Evolutionary conservation across 1,140 invertebrate genomes (phyloP).

Genomic region (Cyclargus thomasi): DNA sequence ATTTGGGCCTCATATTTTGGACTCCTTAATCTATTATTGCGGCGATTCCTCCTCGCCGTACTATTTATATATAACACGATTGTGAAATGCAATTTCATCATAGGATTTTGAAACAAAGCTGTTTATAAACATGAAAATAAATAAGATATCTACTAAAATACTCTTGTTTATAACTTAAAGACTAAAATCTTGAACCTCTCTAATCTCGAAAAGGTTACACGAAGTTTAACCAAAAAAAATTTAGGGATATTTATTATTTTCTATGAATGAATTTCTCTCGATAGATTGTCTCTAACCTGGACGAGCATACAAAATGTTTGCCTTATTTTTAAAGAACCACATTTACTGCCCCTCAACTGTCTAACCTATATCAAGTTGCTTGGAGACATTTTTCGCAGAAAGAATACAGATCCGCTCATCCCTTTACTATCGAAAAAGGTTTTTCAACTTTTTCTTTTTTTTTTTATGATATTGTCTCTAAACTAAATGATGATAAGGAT

Average conservation of each 20-base stretch:
- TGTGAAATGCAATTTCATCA: background rate
- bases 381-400: constrained; percentile 20
- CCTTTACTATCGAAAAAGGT: constrained; percentile 6
- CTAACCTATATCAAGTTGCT: constrained; percentile 24
- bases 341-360: constrained; percentile 12
- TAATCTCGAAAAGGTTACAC: too few relatives aligned
- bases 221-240: too few relatives aligned
- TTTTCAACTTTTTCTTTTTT: constrained; percentile 8
- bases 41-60: background rate
- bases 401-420: constrained; percentile 4
- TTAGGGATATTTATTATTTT: background rate
- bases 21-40: constrained; percentile 9
- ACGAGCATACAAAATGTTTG: background rate
- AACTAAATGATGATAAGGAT: too few relatives aligned
- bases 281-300: background rate
- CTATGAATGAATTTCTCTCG: background rate
- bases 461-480: background rate
- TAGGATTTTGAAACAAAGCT: background rate
- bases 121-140: background rate
- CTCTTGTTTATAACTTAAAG: too few relatives aligned
- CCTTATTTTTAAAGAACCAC: constrained; percentile 13
- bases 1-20: constrained; percentile 12
- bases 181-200: too few relatives aligned
- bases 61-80: background rate
- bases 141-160: background rate